Evolutionary conservation across 2,888 invertebrate genomes (phyloP).

Genomic region (Microctonus aethiopoides): DNA sequence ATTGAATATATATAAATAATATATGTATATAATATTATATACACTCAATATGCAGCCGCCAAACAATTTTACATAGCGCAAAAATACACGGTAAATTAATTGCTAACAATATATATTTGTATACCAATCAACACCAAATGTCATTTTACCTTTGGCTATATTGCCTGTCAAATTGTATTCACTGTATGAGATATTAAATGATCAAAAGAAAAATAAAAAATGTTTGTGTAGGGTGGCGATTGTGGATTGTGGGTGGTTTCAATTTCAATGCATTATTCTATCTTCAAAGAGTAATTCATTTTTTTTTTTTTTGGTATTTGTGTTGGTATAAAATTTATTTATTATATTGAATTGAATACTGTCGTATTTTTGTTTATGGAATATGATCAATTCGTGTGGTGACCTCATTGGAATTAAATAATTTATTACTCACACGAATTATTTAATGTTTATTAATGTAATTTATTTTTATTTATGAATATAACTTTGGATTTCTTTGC

Average conservation of each 20-base stretch:
- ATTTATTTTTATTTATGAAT: too few species aligned
- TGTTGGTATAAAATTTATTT: background rate
- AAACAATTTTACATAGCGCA: background rate
- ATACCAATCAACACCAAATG: background rate
- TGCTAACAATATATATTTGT: background rate
- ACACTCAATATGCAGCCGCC: background rate
- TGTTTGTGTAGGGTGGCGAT: background rate
- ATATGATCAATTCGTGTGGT: too few species aligned
- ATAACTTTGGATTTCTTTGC: too few species aligned
- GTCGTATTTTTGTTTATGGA: too few species aligned
- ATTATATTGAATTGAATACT: too few species aligned
- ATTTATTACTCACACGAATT: too few species aligned
- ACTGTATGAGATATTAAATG: background rate
- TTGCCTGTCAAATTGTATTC: too few species aligned
- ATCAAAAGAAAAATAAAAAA: background rate
- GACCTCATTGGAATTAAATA: too few species aligned
- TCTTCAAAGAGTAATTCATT: background rate
- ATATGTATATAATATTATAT: background rate
- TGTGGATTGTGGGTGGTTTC: background rate
- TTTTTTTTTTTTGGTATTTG: background rate
- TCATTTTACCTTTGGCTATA: background rate
- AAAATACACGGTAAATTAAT: background rate
- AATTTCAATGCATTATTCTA: background rate
- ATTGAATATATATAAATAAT: too few species aligned
- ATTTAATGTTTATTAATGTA: too few species aligned